Conservation (phyloP, 2,113 vertebrate genomes). For the Delphinus delphis region DNA sequence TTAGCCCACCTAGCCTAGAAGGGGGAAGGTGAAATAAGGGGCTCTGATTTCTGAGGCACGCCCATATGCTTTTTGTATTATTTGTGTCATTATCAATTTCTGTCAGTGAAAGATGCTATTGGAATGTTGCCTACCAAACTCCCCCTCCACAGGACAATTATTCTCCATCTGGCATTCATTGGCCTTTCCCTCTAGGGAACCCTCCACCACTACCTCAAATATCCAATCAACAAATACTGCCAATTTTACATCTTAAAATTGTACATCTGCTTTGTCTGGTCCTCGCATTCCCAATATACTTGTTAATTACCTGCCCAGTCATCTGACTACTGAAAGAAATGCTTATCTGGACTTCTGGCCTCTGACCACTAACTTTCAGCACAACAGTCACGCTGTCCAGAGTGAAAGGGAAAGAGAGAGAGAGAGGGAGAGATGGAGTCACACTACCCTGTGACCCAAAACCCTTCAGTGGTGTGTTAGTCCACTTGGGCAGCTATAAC, state of each 20-base stretch:
- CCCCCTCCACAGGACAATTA: not conserved
- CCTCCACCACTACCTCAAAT: not conserved
- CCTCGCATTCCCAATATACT: not conserved
- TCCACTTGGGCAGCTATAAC: not conserved
- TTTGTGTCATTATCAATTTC: not conserved
- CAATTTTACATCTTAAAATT: not conserved
- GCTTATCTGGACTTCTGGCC: not conserved
- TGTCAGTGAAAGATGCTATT: not conserved
- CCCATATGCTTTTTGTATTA: not conserved
- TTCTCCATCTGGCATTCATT: not conserved
- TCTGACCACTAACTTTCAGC: not conserved
- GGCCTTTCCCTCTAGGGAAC: not conserved
- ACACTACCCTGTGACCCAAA: not conserved
- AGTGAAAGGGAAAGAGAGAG: not conserved
- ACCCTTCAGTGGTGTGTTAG: not conserved
- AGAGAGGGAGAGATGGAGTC: not conserved
- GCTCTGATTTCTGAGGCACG: not conserved
- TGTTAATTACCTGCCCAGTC: not conserved
- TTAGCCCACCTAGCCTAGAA: not conserved
- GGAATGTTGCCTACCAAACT: not conserved
- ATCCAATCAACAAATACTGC: not conserved
- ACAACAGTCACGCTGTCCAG: not conserved
- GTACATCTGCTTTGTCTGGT: not conserved
- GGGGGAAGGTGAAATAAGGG: not conserved
- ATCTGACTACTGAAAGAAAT: not conserved